These are phyloP conservation scores for Reticulitermes lucifugus DNA, from an alignment of 2,888 invertebrate genomes.

Conservation along the genomic window DNA sequence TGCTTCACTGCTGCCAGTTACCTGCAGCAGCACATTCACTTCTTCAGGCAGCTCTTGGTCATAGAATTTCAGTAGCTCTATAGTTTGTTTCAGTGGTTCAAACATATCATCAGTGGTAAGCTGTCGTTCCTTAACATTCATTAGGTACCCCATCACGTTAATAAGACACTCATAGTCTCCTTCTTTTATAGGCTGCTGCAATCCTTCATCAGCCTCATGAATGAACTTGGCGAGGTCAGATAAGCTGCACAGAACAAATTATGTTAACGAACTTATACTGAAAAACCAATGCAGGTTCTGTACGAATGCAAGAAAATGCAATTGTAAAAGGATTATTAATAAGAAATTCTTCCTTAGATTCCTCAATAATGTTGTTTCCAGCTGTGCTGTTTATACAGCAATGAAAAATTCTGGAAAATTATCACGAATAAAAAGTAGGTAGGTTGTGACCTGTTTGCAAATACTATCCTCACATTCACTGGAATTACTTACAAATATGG, in stretches of 20 bases:
- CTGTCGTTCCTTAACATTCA: slow-evolving; percentile 92
- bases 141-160: slow-evolving; percentile 92
- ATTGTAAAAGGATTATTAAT: too few relatives aligned
- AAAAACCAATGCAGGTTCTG: too few relatives aligned
- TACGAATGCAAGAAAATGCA: too few relatives aligned
- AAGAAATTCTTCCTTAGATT: too few relatives aligned
- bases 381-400: too few relatives aligned
- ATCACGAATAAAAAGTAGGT: too few relatives aligned
- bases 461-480: too few relatives aligned
- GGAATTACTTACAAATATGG: too few relatives aligned
- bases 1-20: slow-evolving; percentile 57
- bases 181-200: slow-evolving; percentile 80
- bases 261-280: background rate
- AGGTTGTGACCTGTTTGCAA: too few relatives aligned
- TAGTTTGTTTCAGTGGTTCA: slow-evolving; percentile 91
- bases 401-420: too few relatives aligned
- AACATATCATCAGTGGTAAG: slow-evolving; percentile 94
- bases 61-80: slow-evolving; percentile 91
- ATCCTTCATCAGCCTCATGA: slow-evolving; percentile 88
- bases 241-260: slow-evolving; percentile 67
- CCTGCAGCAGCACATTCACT: slow-evolving; percentile 89
- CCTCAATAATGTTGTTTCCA: too few relatives aligned
- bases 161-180: slow-evolving; percentile 92
- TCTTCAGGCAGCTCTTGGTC: slow-evolving; percentile 98
- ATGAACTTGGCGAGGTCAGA: slow-evolving; percentile 90